phyloP scores from a whole-genome alignment of 2,113 vertebrate genomes.

The Oreocharis arfaki region DNA sequence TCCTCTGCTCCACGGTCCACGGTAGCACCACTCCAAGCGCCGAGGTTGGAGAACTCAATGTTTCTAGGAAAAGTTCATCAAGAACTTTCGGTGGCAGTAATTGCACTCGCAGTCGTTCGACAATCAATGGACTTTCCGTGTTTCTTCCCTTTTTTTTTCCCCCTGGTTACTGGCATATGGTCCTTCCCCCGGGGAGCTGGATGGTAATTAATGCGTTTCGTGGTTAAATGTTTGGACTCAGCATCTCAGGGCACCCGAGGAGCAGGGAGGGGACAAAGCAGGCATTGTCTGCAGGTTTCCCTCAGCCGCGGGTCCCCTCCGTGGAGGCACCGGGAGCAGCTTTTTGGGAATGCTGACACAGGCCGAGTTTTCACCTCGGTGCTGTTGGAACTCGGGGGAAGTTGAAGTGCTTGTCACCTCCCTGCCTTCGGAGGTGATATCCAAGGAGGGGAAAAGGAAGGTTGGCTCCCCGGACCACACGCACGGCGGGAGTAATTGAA shows the following conservation, averaged over 20 bases:
- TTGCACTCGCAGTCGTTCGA: not conserved
- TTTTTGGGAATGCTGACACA: not conserved
- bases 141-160: not conserved
- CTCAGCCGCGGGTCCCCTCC: not conserved
- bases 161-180: not conserved
- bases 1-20: not conserved
- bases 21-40: fast-evolving
- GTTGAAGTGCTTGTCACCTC: not conserved
- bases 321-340: not conserved
- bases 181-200: not conserved
- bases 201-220: slow-evolving; percentile 30
- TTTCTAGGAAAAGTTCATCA: not conserved
- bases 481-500: not conserved
- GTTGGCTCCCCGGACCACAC: not conserved
- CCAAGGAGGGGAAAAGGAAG: not conserved
- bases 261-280: slow-evolving; percentile 23
- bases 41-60: not conserved
- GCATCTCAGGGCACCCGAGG: not conserved
- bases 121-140: not conserved
- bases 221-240: slow-evolving; percentile 22
- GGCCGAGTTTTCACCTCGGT: not conserved
- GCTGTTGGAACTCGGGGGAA: not conserved
- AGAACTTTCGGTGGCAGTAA: not conserved
- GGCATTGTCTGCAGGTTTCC: slow-evolving; percentile 10
- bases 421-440: not conserved